Evolutionary conservation across 23 tunicate species (phyloP), one percentile per base, ranked within the genome.

Genomic region (Oikopleura albicans): DNA sequence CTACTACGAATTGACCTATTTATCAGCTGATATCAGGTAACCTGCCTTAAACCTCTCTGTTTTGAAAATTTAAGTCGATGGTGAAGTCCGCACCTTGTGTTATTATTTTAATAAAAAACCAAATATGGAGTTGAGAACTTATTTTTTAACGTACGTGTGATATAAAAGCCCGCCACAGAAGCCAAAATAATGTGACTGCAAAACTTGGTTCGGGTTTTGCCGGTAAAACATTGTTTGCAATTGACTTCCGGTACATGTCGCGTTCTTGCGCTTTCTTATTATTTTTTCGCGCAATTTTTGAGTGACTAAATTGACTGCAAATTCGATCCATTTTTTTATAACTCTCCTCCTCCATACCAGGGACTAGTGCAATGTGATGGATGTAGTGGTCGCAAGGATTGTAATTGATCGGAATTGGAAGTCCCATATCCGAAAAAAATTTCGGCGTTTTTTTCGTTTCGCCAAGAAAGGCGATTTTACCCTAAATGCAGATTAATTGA

Each of bases 341-440:
- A 71, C 79, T 71, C 37, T 71, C 36, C 31, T 71, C 37, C 31
- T 71, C 79, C 35, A 2, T 71, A 2, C 79, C 79, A 34, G 79
- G 79, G 79, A 71, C 35, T 4, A 71, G 79, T 27, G 79, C 79
- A 2, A 71, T 71, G 37, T 71, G 79, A 29, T 71, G 27, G 79
- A 71, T 71, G 79, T 71, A 71, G 79, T 71, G 79, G 37, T 71
- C 79, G 79, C 79, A 71, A 2, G 79, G 79, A 71, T 71, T 71
- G 79, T 22, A 71, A 71, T 71, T 71, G 4, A 31, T 16, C 33
- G 79, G 79, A 16, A 71, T 71, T 2, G 79, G 79, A 31, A 71
- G 35, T 2, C 79, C 79, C 33, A 71, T 27, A 12, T 71, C 35
- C 2, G 28, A 34, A 37, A 71, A 71, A 71, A 71, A 71, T 29